Percentiles rank a stretch among this genome's conserved stretches.
phyloP scores from a whole-genome alignment of 2,888 invertebrate genomes.

The Drosophila planitibia region DNA sequence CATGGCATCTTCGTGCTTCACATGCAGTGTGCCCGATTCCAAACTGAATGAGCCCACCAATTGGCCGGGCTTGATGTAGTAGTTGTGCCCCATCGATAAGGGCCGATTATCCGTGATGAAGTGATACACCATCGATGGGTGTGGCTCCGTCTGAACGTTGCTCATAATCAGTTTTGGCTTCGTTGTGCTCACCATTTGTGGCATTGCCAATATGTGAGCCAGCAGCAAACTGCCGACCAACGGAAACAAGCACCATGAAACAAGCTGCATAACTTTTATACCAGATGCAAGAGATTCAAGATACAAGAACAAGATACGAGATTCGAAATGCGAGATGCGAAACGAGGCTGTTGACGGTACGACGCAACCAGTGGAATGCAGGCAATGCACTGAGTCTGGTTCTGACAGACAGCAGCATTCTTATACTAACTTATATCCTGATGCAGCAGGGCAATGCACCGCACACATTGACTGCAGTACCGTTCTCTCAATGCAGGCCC shows the following conservation, averaged over 20 bases:
- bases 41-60: conserved; percentile 63
- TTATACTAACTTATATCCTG: conserved; percentile 46
- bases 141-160: conserved; percentile 22
- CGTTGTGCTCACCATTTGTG: conserved; percentile 23
- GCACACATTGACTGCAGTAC: conserved; percentile 6
- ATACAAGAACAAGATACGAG: conserved; percentile 1
- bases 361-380: conserved; percentile 27
- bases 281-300: conserved; percentile 4
- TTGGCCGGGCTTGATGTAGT: conserved; percentile 81
- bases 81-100: conserved; percentile 69
- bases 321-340: not conserved
- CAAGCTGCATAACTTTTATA: conserved; percentile 33
- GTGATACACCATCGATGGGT: conserved; percentile 59
- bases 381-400: conserved; percentile 28
- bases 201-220: conserved; percentile 17
- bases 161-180: conserved; percentile 36
- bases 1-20: conserved; percentile 52
- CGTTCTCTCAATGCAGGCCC: conserved; percentile 18
- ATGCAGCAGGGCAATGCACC: conserved; percentile 45
- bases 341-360: conserved; percentile 4
- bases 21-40: conserved; percentile 60
- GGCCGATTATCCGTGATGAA: conserved; percentile 78
- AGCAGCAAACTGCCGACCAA: conserved; percentile 22
- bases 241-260: conserved; percentile 22
- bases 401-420: conserved; percentile 35